Evolutionary conservation across 2,888 invertebrate species (phyloP).

Genomic region (Mesochorus sp.): DNA sequence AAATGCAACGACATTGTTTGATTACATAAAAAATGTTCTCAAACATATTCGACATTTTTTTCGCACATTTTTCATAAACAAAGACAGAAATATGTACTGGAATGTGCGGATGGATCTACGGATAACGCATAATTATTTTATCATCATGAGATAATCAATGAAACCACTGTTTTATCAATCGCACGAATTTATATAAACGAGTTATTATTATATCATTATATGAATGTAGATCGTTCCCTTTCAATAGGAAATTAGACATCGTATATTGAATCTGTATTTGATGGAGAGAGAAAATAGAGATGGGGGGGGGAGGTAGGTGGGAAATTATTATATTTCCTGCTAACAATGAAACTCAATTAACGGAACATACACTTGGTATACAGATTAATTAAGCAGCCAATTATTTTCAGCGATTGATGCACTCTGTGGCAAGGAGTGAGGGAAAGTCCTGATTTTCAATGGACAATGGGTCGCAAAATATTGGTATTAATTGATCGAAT

Average conservation of each 20-base stretch:
- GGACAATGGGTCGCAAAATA: constrained; percentile 7
- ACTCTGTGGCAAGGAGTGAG: neutral
- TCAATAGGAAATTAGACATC: constrained; percentile 47
- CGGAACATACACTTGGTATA: constrained; percentile 7
- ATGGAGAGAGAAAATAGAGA: neutral
- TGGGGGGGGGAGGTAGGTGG: neutral
- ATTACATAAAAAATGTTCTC: too few species aligned
- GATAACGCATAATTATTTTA: neutral
- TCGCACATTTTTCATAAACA: too few species aligned
- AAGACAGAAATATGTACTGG: too few species aligned
- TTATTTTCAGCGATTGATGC: constrained; percentile 44
- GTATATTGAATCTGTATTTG: constrained; percentile 9
- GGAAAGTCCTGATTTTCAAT: constrained; percentile 21
- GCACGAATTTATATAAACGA: constrained; percentile 14
- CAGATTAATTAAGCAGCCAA: constrained; percentile 53
- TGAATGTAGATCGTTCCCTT: neutral
- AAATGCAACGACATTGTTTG: too few species aligned
- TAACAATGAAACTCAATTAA: constrained; percentile 55
- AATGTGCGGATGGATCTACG: neutral
- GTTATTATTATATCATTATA: neutral
- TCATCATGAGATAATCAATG: constrained; percentile 39
- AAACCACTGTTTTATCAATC: constrained; percentile 34
- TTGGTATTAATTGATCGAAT: constrained; percentile 28
- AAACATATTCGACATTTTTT: too few species aligned
- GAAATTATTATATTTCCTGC: constrained; percentile 40